phyloP scores from a whole-genome alignment of 2,888 invertebrate genomes.

The Boloria selene region DNA sequence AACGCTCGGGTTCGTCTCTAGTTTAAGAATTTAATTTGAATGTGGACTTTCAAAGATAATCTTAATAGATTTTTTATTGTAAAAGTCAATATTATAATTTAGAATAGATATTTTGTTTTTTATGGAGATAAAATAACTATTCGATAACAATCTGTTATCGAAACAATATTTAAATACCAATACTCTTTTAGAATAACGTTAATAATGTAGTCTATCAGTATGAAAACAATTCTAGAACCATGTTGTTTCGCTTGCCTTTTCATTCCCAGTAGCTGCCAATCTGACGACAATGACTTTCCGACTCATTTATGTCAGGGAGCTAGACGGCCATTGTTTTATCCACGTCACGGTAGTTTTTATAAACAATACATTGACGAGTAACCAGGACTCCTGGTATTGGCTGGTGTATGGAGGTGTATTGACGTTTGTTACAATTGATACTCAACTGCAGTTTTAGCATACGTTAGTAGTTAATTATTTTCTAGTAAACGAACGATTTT shows the following conservation, averaged over 20 bases:
- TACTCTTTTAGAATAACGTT: neutral
- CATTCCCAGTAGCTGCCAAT: slow-evolving; percentile 17
- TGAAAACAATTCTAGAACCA: neutral
- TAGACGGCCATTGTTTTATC: slow-evolving; percentile 21
- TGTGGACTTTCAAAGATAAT: too few relatives aligned
- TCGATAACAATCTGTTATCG: too few relatives aligned
- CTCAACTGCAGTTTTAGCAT: neutral
- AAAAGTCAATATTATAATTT: too few relatives aligned
- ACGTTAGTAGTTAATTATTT: neutral
- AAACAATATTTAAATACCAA: neutral
- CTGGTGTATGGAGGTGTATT: slow-evolving; percentile 26
- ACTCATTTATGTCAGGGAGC: slow-evolving; percentile 17
- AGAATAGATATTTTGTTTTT: too few relatives aligned
- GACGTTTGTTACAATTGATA: slow-evolving; percentile 14
- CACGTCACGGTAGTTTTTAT: slow-evolving; percentile 28
- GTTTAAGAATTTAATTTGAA: too few relatives aligned
- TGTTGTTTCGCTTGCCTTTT: slow-evolving; percentile 6
- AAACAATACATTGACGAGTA: slow-evolving; percentile 33
- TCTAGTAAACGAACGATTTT: neutral
- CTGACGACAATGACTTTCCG: slow-evolving; percentile 8
- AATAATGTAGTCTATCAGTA: neutral
- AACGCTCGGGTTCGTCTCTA: too few relatives aligned
- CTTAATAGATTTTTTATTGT: too few relatives aligned
- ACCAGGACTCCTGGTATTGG: slow-evolving; percentile 24
- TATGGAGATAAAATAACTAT: too few relatives aligned